Evolutionary conservation across 1,140 invertebrate species (phyloP).

Genomic region (Orchesella cincta): DNA sequence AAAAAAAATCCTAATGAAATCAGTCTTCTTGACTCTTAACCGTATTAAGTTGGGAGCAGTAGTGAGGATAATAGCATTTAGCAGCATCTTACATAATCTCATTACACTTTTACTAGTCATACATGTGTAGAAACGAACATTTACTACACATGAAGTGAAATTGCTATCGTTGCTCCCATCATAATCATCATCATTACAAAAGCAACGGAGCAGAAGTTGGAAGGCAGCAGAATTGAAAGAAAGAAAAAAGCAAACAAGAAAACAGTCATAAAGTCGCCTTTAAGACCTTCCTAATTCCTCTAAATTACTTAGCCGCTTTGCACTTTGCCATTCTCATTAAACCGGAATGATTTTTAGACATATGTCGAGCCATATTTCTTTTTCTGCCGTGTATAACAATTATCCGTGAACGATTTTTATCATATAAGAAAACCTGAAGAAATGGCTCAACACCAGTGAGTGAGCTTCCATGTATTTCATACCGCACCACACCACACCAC

Average conservation of each 20-base stretch:
- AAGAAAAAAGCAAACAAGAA: neutral
- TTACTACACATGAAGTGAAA: neutral
- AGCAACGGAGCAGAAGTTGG: neutral
- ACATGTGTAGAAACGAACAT: neutral
- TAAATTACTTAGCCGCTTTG: conserved; percentile 3
- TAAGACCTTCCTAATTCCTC: conserved; percentile 21
- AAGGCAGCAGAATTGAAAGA: neutral
- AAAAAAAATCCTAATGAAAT: conserved; percentile 7
- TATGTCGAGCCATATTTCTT: conserved; percentile 6
- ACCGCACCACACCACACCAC: neutral
- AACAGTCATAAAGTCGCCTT: neutral
- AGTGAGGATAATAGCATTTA: neutral
- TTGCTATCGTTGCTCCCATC: neutral
- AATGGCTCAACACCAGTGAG: neutral
- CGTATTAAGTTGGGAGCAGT: neutral
- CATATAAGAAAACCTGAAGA: neutral
- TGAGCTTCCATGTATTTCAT: too few species aligned
- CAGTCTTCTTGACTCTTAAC: conserved; percentile 1
- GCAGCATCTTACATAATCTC: neutral
- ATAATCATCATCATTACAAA: conserved; percentile 3
- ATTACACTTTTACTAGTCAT: neutral
- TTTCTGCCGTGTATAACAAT: neutral
- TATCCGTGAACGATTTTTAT: neutral
- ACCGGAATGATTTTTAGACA: neutral
- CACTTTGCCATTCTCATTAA: conserved; percentile 26